Evolutionary conservation across 2,113 vertebrate species (phyloP).

Genomic region (Catagonus wagneri): DNA sequence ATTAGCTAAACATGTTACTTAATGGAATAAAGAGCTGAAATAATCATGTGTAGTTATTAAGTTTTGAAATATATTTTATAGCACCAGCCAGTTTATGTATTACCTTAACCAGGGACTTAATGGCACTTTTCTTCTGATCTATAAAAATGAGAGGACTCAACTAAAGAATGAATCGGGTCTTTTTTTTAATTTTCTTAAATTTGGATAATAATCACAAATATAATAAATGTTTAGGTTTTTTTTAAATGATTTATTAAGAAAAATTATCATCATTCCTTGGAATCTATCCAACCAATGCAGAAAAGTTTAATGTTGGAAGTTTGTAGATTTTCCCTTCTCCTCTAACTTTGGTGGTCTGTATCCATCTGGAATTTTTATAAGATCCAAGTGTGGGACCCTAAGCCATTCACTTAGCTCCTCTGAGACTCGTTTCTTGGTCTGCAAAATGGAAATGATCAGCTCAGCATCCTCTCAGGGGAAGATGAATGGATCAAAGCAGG

Average conservation of each 20-base stretch:
- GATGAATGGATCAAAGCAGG: background rate
- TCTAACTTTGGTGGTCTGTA: background rate
- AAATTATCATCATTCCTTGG: background rate
- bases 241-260: background rate
- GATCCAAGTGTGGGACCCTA: background rate
- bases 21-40: background rate
- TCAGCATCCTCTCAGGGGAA: background rate
- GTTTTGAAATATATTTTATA: constrained; percentile 1
- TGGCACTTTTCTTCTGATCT: background rate
- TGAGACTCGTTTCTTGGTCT: constrained; percentile 7
- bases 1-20: background rate
- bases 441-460: background rate
- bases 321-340: background rate
- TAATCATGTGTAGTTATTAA: background rate
- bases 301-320: background rate
- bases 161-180: background rate
- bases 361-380: background rate
- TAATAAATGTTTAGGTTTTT: background rate
- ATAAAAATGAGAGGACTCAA: background rate
- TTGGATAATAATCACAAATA: constrained; percentile 11
- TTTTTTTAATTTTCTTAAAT: background rate
- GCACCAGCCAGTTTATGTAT: background rate
- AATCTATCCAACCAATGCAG: background rate
- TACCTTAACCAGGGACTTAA: background rate
- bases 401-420: background rate